Evolutionary conservation across 37 sponge, comb jelly and placozoan genomes (phyloP).

Genomic region (Cladorhizidae sp.): DNA sequence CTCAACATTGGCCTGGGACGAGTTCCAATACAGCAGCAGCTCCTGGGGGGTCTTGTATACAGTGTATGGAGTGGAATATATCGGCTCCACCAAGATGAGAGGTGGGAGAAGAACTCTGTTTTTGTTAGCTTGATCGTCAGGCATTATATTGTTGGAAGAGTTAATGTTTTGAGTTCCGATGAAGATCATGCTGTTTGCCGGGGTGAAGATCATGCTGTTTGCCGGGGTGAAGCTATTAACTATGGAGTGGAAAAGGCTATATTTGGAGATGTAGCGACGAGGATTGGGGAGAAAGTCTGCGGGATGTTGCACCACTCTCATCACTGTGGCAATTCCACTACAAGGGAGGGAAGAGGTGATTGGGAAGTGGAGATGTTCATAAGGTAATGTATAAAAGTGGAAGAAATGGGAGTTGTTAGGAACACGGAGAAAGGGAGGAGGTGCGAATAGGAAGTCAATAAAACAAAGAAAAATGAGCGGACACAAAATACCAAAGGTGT

Average conservation of each 20-base stretch:
- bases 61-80: constrained; percentile 34
- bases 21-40: constrained; percentile 25
- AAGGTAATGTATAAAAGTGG: background rate
- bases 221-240: constrained; percentile 28
- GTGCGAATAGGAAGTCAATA: constrained; percentile 5
- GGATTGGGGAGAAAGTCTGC: constrained; percentile 75
- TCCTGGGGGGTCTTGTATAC: constrained; percentile 5
- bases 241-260: constrained; percentile 1
- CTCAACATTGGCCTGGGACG: too few relatives aligned
- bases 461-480: background rate
- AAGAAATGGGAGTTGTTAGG: background rate
- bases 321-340: constrained; percentile 37
- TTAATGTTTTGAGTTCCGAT: constrained; percentile 30
- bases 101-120: constrained; percentile 12
- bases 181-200: too few relatives aligned
- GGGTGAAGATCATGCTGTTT: constrained; percentile 47
- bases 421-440: background rate
- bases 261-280: constrained; percentile 30
- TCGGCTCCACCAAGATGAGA: constrained; percentile 45
- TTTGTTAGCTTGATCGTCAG: background rate
- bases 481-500: too few relatives aligned
- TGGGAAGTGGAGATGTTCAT: too few relatives aligned
- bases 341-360: background rate
- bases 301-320: constrained; percentile 57
- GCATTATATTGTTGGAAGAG: too few relatives aligned